phyloP scores from a whole-genome alignment of 2,797 vertebrate genomes.

The Simalia tracyae region DNA sequence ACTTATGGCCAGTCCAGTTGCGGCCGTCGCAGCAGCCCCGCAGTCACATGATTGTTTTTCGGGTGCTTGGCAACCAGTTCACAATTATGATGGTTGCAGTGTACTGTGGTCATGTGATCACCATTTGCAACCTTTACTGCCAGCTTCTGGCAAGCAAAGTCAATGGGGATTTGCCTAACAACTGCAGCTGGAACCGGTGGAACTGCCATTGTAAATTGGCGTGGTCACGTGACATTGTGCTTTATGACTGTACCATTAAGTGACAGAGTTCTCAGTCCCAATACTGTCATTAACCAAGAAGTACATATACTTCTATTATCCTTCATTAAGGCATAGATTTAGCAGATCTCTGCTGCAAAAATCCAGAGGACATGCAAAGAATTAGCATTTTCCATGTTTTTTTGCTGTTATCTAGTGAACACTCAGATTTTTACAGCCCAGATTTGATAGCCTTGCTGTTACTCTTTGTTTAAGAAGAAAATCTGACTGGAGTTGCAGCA shows the following conservation, averaged over 20 bases:
- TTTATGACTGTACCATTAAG: background rate
- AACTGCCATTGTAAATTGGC: background rate
- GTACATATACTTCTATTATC: background rate
- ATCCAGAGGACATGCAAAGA: background rate
- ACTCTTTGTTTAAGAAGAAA: background rate
- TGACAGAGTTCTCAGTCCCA: background rate
- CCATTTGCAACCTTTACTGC: background rate
- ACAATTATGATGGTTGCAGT: too few relatives aligned
- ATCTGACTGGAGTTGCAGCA: background rate
- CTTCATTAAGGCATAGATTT: background rate
- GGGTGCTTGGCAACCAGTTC: too few relatives aligned
- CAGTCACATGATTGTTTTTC: background rate
- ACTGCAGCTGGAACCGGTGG: background rate
- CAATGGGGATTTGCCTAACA: background rate
- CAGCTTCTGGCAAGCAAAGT: background rate
- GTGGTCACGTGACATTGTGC: background rate
- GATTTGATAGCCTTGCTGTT: background rate
- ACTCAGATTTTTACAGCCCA: background rate
- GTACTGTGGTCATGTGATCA: background rate
- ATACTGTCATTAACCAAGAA: background rate
- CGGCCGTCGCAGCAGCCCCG: background rate
- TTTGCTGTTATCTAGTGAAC: background rate
- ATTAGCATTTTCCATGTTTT: background rate
- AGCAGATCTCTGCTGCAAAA: background rate
- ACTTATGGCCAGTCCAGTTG: background rate